These are phyloP conservation scores for Leptinotarsa undecemlineata DNA, from an alignment of 1,140 invertebrate species.

Conservation along the genomic window DNA sequence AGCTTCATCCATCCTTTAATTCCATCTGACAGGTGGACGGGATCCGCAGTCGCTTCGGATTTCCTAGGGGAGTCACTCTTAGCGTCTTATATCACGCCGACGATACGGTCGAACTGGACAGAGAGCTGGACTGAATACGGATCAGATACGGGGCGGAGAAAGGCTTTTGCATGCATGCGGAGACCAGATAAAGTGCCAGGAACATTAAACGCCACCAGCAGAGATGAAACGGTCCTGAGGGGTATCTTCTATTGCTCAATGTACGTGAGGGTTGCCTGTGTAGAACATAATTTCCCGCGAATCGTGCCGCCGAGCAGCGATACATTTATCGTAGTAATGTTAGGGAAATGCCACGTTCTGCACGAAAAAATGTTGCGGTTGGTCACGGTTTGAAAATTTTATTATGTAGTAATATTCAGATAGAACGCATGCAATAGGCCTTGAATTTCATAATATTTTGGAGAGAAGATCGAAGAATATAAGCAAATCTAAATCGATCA, in stretches of 20 bases:
- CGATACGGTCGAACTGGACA: constrained; percentile 32
- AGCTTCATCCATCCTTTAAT: constrained; percentile 48
- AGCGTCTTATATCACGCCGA: constrained; percentile 49
- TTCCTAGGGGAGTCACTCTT: constrained; percentile 47
- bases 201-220: constrained; percentile 38
- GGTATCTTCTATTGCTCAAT: constrained; percentile 34
- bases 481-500: too few relatives aligned
- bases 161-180: constrained; percentile 45
- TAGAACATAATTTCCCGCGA: constrained; percentile 41
- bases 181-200: constrained; percentile 36
- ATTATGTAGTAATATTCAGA: too few relatives aligned
- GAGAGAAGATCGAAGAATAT: too few relatives aligned
- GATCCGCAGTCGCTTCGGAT: constrained; percentile 32
- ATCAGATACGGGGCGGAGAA: constrained; percentile 30
- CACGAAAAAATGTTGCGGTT: too few relatives aligned
- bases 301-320: constrained; percentile 14
- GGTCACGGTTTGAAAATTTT: too few relatives aligned
- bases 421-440: too few relatives aligned
- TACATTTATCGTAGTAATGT: constrained; percentile 2
- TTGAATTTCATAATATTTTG: too few relatives aligned
- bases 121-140: constrained; percentile 37
- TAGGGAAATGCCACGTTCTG: background rate
- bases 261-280: constrained; percentile 41
- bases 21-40: constrained; percentile 52
- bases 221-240: constrained; percentile 41